Evolutionary conservation across 2,888 invertebrate genomes (phyloP), one percentile per base, ranked within the genome.

Genomic region (Acholoe squamosa): DNA sequence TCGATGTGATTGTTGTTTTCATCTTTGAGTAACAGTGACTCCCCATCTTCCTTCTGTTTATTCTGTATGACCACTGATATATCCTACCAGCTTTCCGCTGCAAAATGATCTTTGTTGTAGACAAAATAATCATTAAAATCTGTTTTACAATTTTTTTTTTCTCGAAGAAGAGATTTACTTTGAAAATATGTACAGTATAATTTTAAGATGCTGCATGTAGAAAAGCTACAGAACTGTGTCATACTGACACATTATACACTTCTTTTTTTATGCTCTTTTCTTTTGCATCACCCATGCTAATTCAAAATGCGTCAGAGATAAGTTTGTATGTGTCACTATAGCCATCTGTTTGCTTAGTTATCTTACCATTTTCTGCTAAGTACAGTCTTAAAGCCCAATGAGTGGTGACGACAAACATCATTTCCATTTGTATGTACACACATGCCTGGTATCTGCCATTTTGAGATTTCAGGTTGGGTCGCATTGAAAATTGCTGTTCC

Each of bases 1-100:
- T 71, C 28, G 28, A 71, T 71, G 71, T 71, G 31, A 31, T 28
- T 71, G 71, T 28, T 71, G 71, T 71, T 71, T 71, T 61, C 71
- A 28, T 28, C 71, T 71, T 25, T 71, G 71, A 71, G 71, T 71
- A 71, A 28, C 71, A 28, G 71, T 71, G 25, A 22, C 71, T 28
- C 71, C 25, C 14, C 1, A 7, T 25, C 5, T 28, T 71, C 31
- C 25, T 28, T 25, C 25, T 3, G 61, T n/a, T n/a, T n/a, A n/a
- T n/a, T n/a, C 61, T n/a, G 61, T 61, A n/a, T 43, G 43, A 43
- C 43, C 43, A 43, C 10, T 43, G 43, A 43, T 43, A 10, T 3
- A 43, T 61, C 61, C 61, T 61, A 61, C 61, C 14, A 61, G 61
- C 1, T 61, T 61, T 61, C 61, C 19, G 61, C 7, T 19, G 61